Percentiles rank a stretch among this genome's conserved stretches.
Evolutionary conservation across 2,113 vertebrate genomes (phyloP).

Genomic region (Notothenia rossii): DNA sequence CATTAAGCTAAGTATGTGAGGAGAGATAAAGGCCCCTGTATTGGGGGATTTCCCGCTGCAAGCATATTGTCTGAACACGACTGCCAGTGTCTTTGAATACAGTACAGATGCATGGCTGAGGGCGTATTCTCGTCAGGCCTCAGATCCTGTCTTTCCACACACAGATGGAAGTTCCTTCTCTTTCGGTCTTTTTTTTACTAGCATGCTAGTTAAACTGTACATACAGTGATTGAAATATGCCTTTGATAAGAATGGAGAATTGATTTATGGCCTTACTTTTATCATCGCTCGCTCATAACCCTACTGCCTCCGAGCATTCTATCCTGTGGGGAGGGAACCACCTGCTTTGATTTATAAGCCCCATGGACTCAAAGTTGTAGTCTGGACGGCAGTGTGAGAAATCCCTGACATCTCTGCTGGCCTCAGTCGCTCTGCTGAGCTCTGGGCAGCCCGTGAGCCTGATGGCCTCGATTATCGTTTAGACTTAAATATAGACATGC

Average conservation of each 20-base stretch:
- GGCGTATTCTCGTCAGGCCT: conserved; percentile 72
- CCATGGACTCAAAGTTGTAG: conserved; percentile 55
- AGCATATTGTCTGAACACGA: conserved; percentile 84
- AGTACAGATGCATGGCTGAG: conserved; percentile 80
- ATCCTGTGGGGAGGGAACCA: conserved; percentile 75
- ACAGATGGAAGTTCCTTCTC: conserved; percentile 76
- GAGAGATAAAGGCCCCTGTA: conserved; percentile 71
- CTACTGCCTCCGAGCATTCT: conserved; percentile 71
- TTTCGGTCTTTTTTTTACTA: conserved; percentile 67
- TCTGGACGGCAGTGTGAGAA: conserved; percentile 50
- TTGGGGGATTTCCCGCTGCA: conserved; percentile 81
- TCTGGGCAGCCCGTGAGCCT: conserved; percentile 12
- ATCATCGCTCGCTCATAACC: conserved; percentile 77
- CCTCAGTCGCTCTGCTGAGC: conserved; percentile 38
- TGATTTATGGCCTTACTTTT: conserved; percentile 85
- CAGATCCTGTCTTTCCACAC: conserved; percentile 79
- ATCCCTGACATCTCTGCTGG: conserved; percentile 57
- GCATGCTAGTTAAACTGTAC: conserved; percentile 81
- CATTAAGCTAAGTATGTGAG: conserved; percentile 76
- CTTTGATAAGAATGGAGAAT: conserved; percentile 82
- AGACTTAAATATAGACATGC: conserved; percentile 16
- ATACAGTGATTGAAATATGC: conserved; percentile 79
- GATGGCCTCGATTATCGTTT: conserved; percentile 33
- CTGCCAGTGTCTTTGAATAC: conserved; percentile 75
- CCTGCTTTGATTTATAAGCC: conserved; percentile 82